phyloP scores from a whole-genome alignment of 2,113 vertebrate genomes.

The Tragelaphus strepsiceros region DNA sequence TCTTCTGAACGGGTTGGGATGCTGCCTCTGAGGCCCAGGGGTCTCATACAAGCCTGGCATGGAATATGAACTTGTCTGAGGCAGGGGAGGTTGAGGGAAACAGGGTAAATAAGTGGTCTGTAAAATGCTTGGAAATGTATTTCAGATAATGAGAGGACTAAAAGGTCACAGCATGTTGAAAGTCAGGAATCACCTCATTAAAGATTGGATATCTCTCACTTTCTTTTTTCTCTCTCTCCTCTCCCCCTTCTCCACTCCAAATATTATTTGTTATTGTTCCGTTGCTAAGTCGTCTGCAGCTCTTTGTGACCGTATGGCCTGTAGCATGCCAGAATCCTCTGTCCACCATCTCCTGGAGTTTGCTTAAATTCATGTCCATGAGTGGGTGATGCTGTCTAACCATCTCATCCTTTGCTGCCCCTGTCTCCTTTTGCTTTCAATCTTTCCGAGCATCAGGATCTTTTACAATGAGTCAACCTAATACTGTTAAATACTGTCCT shows the following conservation, averaged over 20 bases:
- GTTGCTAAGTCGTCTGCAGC: background rate
- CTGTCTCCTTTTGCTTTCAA: background rate
- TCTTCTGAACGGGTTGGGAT: background rate
- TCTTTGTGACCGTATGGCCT: background rate
- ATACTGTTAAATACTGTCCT: conserved; percentile 61
- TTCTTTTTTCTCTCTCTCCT: background rate
- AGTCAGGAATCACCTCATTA: background rate
- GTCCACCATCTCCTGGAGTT: background rate
- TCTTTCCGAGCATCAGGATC: background rate
- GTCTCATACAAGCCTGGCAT: background rate
- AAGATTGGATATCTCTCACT: background rate
- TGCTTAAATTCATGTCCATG: background rate
- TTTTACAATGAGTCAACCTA: background rate
- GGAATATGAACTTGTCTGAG: background rate
- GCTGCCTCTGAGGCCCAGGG: background rate
- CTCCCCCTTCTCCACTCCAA: background rate
- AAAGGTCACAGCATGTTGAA: background rate
- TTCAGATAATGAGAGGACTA: background rate
- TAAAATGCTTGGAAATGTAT: background rate
- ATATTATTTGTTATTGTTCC: background rate
- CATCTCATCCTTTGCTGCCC: background rate
- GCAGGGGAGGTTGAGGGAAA: background rate
- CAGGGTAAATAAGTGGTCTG: background rate
- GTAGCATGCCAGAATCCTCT: background rate
- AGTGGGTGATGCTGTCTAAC: background rate